These are phyloP conservation scores for Epirrhoe alternata DNA, from an alignment of 2,888 invertebrate genomes.

Conservation along the genomic window DNA sequence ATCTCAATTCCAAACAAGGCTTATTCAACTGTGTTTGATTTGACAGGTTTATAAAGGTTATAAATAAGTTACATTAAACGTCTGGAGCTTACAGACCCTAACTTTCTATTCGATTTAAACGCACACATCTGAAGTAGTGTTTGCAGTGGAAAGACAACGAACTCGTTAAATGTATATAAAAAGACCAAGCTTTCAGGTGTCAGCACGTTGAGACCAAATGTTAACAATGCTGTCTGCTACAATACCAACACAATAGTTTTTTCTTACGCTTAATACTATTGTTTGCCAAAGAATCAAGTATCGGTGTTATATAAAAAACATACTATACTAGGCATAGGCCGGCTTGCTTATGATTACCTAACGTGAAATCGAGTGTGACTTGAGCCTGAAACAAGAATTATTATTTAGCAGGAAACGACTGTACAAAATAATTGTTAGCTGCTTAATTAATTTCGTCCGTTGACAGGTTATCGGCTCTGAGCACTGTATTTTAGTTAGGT, in stretches of 20 bases:
- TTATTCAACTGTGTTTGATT: slow-evolving; percentile 7
- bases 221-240: slow-evolving; percentile 37
- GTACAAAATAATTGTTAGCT: slow-evolving; percentile 50
- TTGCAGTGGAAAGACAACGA: slow-evolving; percentile 79
- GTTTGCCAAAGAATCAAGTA: slow-evolving; percentile 35
- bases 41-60: slow-evolving; percentile 5
- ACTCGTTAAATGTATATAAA: slow-evolving; percentile 76
- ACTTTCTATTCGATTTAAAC: slow-evolving; percentile 60
- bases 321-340: slow-evolving; percentile 34
- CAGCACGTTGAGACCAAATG: slow-evolving; percentile 36
- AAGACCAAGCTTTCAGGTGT: slow-evolving; percentile 58
- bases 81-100: slow-evolving; percentile 57
- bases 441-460: slow-evolving; percentile 59
- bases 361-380: slow-evolving; percentile 38
- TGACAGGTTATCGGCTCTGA: slow-evolving; percentile 41
- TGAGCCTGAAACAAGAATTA: slow-evolving; percentile 34
- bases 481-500: slow-evolving; percentile 38
- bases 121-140: slow-evolving; percentile 67
- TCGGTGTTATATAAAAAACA: slow-evolving; percentile 35
- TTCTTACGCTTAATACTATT: slow-evolving; percentile 30
- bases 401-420: slow-evolving; percentile 44
- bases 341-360: slow-evolving; percentile 35
- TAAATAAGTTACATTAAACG: slow-evolving; percentile 14
- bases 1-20: slow-evolving; percentile 5
- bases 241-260: slow-evolving; percentile 33